Evolutionary conservation across 2,888 invertebrate genomes (phyloP), one percentile per base, ranked within the genome.

Genomic region (Entomobrya proxima): DNA sequence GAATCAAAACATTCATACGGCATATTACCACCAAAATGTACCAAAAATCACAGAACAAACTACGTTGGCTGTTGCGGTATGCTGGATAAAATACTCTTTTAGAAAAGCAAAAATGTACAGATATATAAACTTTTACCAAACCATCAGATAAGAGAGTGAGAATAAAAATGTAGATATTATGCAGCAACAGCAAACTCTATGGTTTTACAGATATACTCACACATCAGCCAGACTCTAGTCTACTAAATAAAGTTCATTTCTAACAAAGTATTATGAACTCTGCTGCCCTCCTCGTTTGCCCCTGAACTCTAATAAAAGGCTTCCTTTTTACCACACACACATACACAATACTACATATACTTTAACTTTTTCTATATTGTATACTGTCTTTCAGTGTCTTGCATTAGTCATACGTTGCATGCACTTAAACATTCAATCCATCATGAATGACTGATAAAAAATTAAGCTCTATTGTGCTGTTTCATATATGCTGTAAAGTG

Each of bases 301-400:
- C 84, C 76, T 83, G 83, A 85, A 85, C 84, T 72, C 74, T 84
- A 84, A 84, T 84, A 84, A 84, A 84, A 44, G 35, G 64, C 30
- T 84, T 84, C 64, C 72, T 64, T 58, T 76, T 83, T 75, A 82
- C 75, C 64, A 58, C 75, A 74, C 81, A 44, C 44, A 9, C 44
- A 13, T 44, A 44, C 44, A 55, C 52, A 52, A 2, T 9, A 64
- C 40, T 11, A 61, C 61, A 61, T 27, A 44, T 44, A n/a, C n/a
- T n/a, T n/a, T n/a, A n/a, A n/a, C n/a, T n/a, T n/a, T n/a, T n/a
- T n/a, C n/a, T n/a, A n/a, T n/a, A n/a, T n/a, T n/a, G n/a, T n/a
- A n/a, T n/a, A n/a, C n/a, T n/a, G n/a, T n/a, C 37, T 40, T 6
- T 52, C 58, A 76, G 58, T 55, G 76, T 58, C 55, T 58, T 50